These are phyloP conservation scores for Limnephilus marmoratus DNA, from an alignment of 2,888 invertebrate genomes.

Conservation along the genomic window DNA sequence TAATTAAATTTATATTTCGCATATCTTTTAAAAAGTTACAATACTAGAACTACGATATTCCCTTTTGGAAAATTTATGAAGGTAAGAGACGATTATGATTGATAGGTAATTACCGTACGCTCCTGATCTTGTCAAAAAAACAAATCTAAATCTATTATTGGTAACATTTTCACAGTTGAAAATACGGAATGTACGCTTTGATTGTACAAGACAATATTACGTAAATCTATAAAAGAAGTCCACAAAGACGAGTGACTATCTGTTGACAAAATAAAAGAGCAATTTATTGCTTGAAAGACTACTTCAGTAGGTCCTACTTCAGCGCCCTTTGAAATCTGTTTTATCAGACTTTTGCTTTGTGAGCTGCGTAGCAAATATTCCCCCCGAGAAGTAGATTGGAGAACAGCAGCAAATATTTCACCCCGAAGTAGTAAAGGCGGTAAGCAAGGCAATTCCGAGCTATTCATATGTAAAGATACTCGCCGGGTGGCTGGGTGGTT, in stretches of 20 bases:
- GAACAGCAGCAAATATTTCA: constrained; percentile 17
- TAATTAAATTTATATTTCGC: too few species aligned
- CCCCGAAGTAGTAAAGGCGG: constrained; percentile 6
- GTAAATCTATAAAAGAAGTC: background rate
- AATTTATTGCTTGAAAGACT: background rate
- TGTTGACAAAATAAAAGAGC: constrained; percentile 14
- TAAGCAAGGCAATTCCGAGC: constrained; percentile 8
- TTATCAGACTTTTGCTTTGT: constrained; percentile 9
- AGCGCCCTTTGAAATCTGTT: constrained; percentile 17
- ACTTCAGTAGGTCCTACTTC: background rate
- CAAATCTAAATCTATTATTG: background rate
- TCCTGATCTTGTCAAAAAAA: background rate
- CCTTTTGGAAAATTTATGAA: too few species aligned
- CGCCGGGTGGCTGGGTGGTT: background rate
- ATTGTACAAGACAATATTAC: background rate
- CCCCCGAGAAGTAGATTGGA: background rate
- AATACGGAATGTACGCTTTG: background rate
- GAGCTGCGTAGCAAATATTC: constrained; percentile 22
- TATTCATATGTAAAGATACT: constrained; percentile 37
- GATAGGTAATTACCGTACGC: background rate
- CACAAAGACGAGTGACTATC: background rate
- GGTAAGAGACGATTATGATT: too few species aligned
- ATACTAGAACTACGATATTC: background rate
- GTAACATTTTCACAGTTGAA: background rate
- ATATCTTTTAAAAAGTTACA: background rate